Percentiles rank a stretch among this genome's conserved stretches.
These are phyloP conservation scores for Pangasianodon hypophthalmus DNA, from an alignment of 2,113 vertebrate species.

Conservation along the genomic window DNA sequence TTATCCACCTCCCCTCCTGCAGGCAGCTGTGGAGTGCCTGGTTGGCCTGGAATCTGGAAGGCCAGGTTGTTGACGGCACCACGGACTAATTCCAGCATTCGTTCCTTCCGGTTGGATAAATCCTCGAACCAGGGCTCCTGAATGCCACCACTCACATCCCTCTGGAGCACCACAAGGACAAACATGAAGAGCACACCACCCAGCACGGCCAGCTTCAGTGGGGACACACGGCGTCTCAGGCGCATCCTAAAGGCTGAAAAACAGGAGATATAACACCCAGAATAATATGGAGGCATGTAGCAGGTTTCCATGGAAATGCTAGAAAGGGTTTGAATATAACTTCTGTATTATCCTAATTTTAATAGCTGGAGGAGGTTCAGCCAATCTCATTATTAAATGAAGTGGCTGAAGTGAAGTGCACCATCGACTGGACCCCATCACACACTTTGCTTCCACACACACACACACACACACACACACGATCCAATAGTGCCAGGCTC, in stretches of 20 bases:
- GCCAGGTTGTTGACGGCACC: conserved; percentile 86
- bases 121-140: conserved; percentile 87
- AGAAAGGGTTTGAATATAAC: background rate
- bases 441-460: conserved; percentile 21
- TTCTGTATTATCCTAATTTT: background rate
- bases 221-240: conserved; percentile 77
- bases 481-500: conserved; percentile 6
- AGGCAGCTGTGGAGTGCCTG: conserved; percentile 73
- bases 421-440: background rate
- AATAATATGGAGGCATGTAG: background rate
- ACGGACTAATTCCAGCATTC: conserved; percentile 83
- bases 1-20: conserved; percentile 51
- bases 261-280: background rate
- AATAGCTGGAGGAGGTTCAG: background rate
- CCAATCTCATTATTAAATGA: background rate
- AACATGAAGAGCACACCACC: conserved; percentile 79
- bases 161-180: conserved; percentile 85
- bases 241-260: conserved; percentile 72
- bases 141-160: conserved; percentile 70
- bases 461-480: conserved; percentile 17
- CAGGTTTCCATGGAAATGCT: background rate
- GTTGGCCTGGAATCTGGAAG: conserved; percentile 80
- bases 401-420: background rate
- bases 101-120: conserved; percentile 79
- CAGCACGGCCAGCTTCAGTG: conserved; percentile 82